Evolutionary conservation across 2,113 vertebrate species (phyloP).

Genomic region (Pardalotus punctatus): DNA sequence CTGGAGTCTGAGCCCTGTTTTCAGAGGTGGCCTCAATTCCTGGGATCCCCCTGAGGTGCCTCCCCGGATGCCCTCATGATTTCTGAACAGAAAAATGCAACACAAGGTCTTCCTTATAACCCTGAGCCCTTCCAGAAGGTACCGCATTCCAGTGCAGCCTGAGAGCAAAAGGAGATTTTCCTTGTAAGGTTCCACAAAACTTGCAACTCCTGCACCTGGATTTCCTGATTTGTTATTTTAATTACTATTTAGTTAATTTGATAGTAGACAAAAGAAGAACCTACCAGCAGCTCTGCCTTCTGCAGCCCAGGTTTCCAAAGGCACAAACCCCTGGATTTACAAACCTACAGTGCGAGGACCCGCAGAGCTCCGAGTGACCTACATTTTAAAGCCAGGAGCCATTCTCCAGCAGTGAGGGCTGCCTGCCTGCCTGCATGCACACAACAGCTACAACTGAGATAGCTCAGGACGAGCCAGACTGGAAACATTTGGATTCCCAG

Average conservation of each 20-base stretch:
- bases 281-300: not conserved
- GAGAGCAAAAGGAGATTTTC: not conserved
- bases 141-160: not conserved
- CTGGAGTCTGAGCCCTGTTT: not conserved
- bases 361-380: fast-evolving
- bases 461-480: not conserved
- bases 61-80: not conserved
- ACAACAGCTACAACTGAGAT: fast-evolving
- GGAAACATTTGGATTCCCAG: fast-evolving
- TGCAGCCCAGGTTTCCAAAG: not conserved
- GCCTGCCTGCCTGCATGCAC: fast-evolving
- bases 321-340: fast-evolving
- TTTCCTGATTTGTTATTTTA: not conserved
- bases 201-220: not conserved
- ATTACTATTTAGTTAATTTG: not conserved
- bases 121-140: not conserved
- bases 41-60: not conserved
- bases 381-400: not conserved
- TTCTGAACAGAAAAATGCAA: not conserved
- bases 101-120: not conserved
- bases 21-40: not conserved
- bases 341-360: not conserved
- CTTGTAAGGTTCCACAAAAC: not conserved
- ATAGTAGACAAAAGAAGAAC: fast-evolving
- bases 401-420: not conserved